These are phyloP conservation scores for Cynopterus brachyotis DNA, from an alignment of 2,113 vertebrate species.

Conservation along the genomic window DNA sequence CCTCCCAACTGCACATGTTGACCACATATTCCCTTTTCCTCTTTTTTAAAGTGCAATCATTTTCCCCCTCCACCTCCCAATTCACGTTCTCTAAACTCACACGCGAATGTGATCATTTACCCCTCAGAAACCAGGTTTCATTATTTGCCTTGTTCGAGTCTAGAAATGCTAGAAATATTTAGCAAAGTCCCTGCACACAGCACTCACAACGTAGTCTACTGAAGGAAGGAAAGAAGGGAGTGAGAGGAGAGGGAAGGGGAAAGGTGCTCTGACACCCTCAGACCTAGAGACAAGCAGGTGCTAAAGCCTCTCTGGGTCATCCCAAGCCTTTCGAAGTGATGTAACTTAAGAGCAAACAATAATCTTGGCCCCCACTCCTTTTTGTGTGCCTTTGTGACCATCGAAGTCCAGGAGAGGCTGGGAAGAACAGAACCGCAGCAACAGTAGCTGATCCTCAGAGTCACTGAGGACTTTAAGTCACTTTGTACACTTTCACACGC, in stretches of 20 bases:
- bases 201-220: background rate
- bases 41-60: background rate
- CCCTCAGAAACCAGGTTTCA: background rate
- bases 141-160: background rate
- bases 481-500: background rate
- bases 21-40: constrained; percentile 18
- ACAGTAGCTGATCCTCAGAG: fast-evolving
- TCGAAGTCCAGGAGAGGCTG: background rate
- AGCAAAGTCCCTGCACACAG: background rate
- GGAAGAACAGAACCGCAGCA: background rate
- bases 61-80: background rate
- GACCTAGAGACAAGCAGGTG: background rate
- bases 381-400: background rate
- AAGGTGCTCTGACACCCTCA: background rate
- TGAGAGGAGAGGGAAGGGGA: too few relatives aligned
- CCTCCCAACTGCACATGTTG: background rate
- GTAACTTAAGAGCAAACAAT: background rate
- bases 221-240: background rate
- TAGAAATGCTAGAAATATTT: background rate
- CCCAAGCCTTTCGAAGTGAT: background rate
- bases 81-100: background rate
- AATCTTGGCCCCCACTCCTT: background rate
- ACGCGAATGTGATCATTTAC: background rate
- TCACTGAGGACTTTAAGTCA: background rate
- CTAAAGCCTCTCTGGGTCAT: background rate